Evolutionary conservation across 2,113 vertebrate genomes (phyloP).

Genomic region (Pterocles orientalis): DNA sequence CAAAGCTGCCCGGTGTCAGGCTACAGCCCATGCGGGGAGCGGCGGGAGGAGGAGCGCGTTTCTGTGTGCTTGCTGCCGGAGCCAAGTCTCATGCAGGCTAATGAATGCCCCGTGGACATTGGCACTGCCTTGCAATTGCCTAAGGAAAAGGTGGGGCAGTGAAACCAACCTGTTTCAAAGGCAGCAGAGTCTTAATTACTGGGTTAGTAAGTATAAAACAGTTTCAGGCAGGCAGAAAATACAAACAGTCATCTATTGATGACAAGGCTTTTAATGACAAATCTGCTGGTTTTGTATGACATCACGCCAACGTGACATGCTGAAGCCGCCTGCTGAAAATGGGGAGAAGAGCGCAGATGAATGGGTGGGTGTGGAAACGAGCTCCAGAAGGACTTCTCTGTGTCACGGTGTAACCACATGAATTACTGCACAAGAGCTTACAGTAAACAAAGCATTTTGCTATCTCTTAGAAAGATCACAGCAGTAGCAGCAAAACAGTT

Average conservation of each 20-base stretch:
- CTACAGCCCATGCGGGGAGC: not conserved
- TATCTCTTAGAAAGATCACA: conserved; percentile 57
- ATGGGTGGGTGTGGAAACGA: conserved; percentile 60
- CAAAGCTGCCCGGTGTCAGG: not conserved
- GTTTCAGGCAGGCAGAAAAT: conserved; percentile 58
- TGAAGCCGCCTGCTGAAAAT: not conserved
- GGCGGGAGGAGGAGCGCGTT: rapidly evolving
- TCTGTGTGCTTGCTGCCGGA: rapidly evolving
- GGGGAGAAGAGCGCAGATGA: conserved; percentile 43
- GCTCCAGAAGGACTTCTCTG: conserved; percentile 55
- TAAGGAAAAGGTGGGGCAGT: conserved; percentile 34
- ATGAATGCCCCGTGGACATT: not conserved
- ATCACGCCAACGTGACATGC: conserved; percentile 35
- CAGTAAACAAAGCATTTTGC: conserved; percentile 66
- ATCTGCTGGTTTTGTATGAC: conserved; percentile 11
- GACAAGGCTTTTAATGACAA: conserved; percentile 57
- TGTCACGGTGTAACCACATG: conserved; percentile 56
- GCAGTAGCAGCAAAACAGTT: conserved; percentile 40
- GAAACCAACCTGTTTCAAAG: conserved; percentile 57
- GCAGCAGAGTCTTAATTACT: conserved; percentile 28
- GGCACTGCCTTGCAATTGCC: not conserved
- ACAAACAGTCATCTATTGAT: conserved; percentile 50
- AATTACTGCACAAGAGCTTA: conserved; percentile 59
- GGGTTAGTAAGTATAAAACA: conserved; percentile 36
- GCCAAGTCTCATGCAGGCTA: not conserved